Conservation (phyloP, 2,888 invertebrate genomes). For the Zhuqinia jingwanae region DNA sequence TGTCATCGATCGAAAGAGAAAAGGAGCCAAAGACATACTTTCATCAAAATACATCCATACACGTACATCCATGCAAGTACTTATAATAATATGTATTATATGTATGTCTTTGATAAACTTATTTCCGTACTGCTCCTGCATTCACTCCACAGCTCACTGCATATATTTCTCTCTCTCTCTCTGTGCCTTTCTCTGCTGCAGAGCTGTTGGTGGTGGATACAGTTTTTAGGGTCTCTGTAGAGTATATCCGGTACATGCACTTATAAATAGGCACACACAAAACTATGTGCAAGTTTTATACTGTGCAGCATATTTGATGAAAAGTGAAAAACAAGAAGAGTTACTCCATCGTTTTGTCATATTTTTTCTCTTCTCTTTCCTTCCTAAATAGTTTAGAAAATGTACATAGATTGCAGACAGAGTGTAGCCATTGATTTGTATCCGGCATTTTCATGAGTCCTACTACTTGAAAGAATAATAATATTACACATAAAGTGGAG, state of each 20-base stretch:
- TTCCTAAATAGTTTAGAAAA: neutral
- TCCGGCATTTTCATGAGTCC: neutral
- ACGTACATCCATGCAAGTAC: too few species aligned
- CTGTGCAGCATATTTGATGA: too few species aligned
- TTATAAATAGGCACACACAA: too few species aligned
- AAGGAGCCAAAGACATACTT: neutral
- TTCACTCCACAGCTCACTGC: too few species aligned
- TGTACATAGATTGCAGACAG: neutral
- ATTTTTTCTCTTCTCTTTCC: neutral
- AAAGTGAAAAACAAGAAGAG: constrained; percentile 31
- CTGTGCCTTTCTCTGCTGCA: neutral
- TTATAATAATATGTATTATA: neutral
- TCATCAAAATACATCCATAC: too few species aligned
- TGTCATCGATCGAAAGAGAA: constrained; percentile 60
- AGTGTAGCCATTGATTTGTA: constrained; percentile 51
- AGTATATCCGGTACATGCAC: too few species aligned
- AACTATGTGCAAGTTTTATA: too few species aligned
- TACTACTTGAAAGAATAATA: neutral
- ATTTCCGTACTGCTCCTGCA: constrained; percentile 5
- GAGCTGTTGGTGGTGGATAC: neutral
- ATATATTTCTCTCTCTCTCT: too few species aligned
- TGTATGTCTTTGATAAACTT: constrained; percentile 10
- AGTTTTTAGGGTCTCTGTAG: too few species aligned
- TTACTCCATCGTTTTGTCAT: constrained; percentile 22
- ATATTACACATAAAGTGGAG: neutral